Conservation (phyloP, 2,888 invertebrate genomes). For the Stegophylla sp. region DNA sequence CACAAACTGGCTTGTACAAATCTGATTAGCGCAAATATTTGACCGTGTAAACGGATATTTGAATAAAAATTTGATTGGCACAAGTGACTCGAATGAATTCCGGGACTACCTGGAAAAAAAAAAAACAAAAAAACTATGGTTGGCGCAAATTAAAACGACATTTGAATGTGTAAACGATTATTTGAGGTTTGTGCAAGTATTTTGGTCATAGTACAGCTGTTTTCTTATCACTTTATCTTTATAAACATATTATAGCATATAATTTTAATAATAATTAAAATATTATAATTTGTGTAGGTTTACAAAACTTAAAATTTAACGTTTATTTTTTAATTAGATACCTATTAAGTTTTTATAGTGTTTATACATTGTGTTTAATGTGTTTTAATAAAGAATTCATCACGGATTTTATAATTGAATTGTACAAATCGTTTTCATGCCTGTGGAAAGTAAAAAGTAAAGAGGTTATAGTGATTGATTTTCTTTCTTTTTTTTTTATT, state of each 20-base stretch:
- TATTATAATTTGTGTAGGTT: constrained; percentile 1
- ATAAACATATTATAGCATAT: background rate
- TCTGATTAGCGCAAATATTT: background rate
- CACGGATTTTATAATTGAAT: background rate
- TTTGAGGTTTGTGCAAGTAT: constrained; percentile 21
- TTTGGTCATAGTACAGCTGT: background rate
- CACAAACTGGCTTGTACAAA: background rate
- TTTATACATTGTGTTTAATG: background rate
- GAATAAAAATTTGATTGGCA: constrained; percentile 1
- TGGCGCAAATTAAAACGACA: constrained; percentile 4
- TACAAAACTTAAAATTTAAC: background rate
- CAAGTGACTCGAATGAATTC: background rate
- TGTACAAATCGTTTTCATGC: background rate
- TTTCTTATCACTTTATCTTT: background rate
- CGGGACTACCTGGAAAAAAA: background rate
- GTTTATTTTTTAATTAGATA: no score
- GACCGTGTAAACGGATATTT: constrained; percentile 6
- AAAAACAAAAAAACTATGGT: background rate
- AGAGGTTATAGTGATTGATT: no score
- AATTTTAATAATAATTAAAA: background rate
- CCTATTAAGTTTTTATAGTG: background rate
- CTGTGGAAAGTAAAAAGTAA: background rate
- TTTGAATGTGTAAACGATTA: background rate
- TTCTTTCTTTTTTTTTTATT: background rate
- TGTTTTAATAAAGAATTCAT: background rate